Base-by-base conservation (phyloP, 2,888 invertebrate genomes). In the Thumatha senex region DNA sequence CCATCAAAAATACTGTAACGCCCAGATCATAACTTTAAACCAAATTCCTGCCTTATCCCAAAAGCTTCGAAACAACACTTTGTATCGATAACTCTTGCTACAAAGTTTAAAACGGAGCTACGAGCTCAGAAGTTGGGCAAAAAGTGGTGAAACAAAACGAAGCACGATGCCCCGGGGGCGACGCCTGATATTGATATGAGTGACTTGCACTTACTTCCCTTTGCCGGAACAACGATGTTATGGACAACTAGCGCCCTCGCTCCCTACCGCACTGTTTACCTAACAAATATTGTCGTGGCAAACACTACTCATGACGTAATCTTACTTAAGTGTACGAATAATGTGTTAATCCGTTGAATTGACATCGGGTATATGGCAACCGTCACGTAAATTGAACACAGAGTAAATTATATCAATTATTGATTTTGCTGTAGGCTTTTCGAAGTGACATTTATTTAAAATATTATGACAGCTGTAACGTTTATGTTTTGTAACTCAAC, bases 201-300 rank as follows among this genome's bases (percentile, higher is more conserved):
- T 92, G 92, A 92, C 92, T 92, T 92, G 92, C 92, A 84, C 69
- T 85, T 86, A 82, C 74, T 78, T 70, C 88, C 90, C 90, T 79
- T 73, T 68, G 74, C 65, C 60, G 54, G 56, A 34, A 45, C 59
- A 30, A 45, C 46, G 68, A 76, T 81, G 86, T 79, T 82, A 84
- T 84, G 88, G 84, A 76, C 85, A 85, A 87, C 82, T 83, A 82
- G 71, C 76, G 73, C 81, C 71, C 57, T 59, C 68, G 53, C 61
- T 58, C 67, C 51, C 54, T 48, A 47, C 54, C 51, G 54, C 39
- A 58, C 60, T 74, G 85, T 86, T 88, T 82, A 80, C 77, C 61
- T 72, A 75, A 76, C 84, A 86, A 87, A 87, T 82, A 84, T 84
- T 88, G 84, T 84, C 84, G 75, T 78, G 76, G 77, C 77, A 74